Evolutionary conservation across 2,113 vertebrate genomes (phyloP).

Genomic region (Cariama cristata): DNA sequence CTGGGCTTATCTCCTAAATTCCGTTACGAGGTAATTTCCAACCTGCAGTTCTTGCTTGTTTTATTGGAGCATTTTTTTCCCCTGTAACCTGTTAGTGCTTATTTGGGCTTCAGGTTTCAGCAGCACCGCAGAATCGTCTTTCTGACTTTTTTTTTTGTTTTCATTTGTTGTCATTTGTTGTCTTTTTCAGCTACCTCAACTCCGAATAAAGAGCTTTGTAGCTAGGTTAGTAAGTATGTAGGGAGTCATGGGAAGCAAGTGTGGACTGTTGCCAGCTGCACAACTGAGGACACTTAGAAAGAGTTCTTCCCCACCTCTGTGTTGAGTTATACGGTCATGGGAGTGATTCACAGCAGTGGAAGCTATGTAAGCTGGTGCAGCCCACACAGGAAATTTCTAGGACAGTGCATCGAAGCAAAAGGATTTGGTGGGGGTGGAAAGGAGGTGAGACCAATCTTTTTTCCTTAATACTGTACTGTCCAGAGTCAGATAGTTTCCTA

Average conservation of each 20-base stretch:
- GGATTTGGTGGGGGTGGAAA: constrained; percentile 4
- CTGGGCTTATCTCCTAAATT: constrained; percentile 11
- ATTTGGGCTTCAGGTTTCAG: not conserved
- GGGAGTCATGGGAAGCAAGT: not conserved
- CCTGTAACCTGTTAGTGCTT: not conserved
- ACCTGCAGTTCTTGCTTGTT: not conserved
- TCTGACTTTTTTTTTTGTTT: not conserved
- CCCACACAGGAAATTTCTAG: constrained; percentile 25
- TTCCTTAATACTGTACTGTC: not conserved
- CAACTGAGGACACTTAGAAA: not conserved
- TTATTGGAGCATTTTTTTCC: not conserved
- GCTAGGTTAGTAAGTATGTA: not conserved
- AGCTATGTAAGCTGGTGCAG: constrained; percentile 14
- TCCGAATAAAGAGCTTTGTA: not conserved
- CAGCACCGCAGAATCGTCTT: not conserved
- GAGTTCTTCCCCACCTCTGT: not conserved
- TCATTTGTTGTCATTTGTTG: not conserved
- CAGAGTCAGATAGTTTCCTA: not conserved
- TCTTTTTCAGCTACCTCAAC: not conserved
- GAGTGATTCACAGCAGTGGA: not conserved
- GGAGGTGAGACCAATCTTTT: not conserved
- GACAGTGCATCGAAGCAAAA: constrained; percentile 10
- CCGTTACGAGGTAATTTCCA: not conserved
- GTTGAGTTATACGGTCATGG: not conserved
- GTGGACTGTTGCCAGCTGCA: not conserved